Base-by-base conservation (phyloP, 2,797 vertebrate genomes). In the Hafferia zeledoni region DNA sequence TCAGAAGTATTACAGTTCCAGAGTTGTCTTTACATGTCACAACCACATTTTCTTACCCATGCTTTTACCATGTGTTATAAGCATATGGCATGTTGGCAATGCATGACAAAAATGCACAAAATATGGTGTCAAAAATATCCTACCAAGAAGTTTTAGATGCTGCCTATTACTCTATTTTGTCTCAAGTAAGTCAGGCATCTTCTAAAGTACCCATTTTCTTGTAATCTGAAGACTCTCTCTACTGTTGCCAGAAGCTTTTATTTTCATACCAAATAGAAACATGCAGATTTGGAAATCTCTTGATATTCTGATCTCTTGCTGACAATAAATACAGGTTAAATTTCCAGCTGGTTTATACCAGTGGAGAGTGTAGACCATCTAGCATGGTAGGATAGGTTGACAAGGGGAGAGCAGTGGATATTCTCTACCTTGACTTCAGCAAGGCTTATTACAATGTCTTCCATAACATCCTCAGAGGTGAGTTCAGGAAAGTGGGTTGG, bases 41-140 rank as follows among this genome's bases (percentile, higher is more conserved):
- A 95, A 89, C 94, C 95, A 90, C 93, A 94, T 96, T 96, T 95
- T 95, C 88, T 87, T 95, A 95, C 63, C 94, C 95, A 94, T 95
- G 93, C 93, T 95, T 95, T 96, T 95, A 93, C 95, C 96, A 96
- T 96, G 96, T 96, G 95, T 96, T 96, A 67, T 92, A 96, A 96
- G 94, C 96, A 96, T 96, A 96, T 96, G 96, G 96, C 94, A 96
- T 94, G 90, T 95, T 96, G 96, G 96, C 96, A 96, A 90, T 35
- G 90, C 90, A 95, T 95, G 90, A 96, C 88, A 96, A 92, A 94
- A 96, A 96, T 84, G 90, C 75, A 93, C 88, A 63, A 96, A 96
- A 74, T 84, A 95, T 70, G 59, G 86, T 95, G 95, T 93, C 35
- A 93, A 96, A 82, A 91, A 91, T 91, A 86, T 57, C 72, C n/a